A percentile compares a stretch with the other conserved stretches of the same genome.
These are phyloP conservation scores for Drosophila neonasuta DNA, from an alignment of 2,888 invertebrate species.

Conservation along the genomic window DNA sequence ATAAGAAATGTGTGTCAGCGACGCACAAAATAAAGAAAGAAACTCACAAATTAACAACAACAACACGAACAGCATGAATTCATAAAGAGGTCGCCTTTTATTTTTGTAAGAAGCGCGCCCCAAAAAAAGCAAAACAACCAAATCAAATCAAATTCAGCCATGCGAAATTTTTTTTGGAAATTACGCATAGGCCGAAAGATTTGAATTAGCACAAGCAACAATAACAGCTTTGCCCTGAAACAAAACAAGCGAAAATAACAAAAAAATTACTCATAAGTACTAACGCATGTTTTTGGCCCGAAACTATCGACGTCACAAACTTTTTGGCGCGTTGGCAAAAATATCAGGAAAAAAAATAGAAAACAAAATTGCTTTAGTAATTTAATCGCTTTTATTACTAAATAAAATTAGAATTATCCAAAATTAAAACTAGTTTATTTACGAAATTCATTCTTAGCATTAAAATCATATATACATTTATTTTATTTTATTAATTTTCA, in stretches of 20 bases:
- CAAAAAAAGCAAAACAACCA: constrained; percentile 13
- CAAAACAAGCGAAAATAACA: constrained; percentile 24
- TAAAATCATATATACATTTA: background rate
- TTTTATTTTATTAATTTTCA: background rate
- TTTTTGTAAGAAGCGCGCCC: constrained; percentile 1
- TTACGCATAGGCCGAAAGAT: constrained; percentile 46
- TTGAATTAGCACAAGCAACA: constrained; percentile 47
- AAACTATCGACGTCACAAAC: constrained; percentile 55
- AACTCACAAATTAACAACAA: constrained; percentile 63
- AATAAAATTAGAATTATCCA: background rate
- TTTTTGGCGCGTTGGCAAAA: constrained; percentile 21
- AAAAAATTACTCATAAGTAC: constrained; percentile 24
- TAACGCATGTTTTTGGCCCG: constrained; percentile 24
- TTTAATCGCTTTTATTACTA: background rate
- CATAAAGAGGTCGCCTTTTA: constrained; percentile 69
- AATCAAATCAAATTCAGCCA: constrained; percentile 43
- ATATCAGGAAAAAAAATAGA: constrained; percentile 22
- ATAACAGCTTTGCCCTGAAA: constrained; percentile 21
- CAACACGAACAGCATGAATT: constrained; percentile 8
- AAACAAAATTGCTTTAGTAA: constrained; percentile 5
- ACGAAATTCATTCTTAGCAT: too few relatives aligned
- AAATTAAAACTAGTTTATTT: too few relatives aligned
- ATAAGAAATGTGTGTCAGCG: constrained; percentile 67
- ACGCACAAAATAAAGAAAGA: constrained; percentile 31
- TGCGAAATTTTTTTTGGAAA: constrained; percentile 53